phyloP scores from a whole-genome alignment of 2,113 vertebrate species.

The Panthera leo region DNA sequence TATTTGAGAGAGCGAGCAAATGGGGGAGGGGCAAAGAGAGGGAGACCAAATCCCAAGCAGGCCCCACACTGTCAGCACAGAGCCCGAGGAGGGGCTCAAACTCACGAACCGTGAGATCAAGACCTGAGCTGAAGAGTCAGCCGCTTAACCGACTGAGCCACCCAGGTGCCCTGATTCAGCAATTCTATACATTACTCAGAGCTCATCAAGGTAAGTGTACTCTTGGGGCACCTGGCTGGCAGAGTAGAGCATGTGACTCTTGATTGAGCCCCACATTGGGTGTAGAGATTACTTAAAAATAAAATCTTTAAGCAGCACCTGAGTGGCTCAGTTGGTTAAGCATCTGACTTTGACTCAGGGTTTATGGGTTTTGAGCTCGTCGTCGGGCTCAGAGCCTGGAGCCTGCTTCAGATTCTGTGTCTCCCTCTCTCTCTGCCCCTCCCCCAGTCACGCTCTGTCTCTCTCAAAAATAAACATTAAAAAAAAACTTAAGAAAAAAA shows the following conservation, averaged over 20 bases:
- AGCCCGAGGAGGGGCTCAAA: neutral
- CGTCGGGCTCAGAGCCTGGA: too few species aligned
- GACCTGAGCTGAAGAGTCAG: neutral
- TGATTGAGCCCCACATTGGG: neutral
- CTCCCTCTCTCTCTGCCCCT: too few species aligned
- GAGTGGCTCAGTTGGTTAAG: too few species aligned
- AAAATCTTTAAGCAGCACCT: neutral
- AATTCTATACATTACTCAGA: neutral
- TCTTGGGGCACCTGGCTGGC: neutral
- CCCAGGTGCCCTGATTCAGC: neutral
- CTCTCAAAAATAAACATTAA: too few species aligned
- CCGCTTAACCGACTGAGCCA: neutral
- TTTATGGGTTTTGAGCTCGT: too few species aligned
- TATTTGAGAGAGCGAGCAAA: neutral
- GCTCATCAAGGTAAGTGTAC: neutral
- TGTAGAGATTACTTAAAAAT: neutral
- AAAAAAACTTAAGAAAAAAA: neutral
- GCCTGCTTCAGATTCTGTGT: too few species aligned
- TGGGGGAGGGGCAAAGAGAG: neutral
- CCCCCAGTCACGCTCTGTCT: too few species aligned
- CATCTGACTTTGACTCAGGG: too few species aligned
- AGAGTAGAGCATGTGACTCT: neutral
- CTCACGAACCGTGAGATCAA: neutral
- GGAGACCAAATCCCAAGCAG: neutral
- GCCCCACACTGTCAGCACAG: neutral